A percentile compares a stretch with the other conserved stretches of the same genome.
These are phyloP conservation scores for Zaprionus davidi DNA, from an alignment of 1,140 invertebrate species.

Conservation along the genomic window DNA sequence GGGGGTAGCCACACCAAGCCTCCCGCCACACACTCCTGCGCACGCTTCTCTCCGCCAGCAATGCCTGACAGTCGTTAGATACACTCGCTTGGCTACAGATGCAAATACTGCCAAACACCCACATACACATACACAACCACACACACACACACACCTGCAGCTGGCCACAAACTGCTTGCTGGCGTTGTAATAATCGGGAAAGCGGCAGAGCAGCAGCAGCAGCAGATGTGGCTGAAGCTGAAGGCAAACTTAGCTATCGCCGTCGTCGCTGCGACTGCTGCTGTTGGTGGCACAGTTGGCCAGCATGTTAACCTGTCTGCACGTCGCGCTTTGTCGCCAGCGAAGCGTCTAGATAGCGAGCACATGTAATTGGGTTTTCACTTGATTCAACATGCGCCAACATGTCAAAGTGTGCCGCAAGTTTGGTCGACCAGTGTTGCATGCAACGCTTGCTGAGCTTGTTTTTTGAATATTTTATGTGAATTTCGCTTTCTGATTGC, in stretches of 20 bases:
- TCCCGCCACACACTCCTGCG: no score
- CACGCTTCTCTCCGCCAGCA: neutral
- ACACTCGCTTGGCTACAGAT: conserved; percentile 36
- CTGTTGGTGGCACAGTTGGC: conserved; percentile 57
- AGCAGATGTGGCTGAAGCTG: conserved; percentile 6
- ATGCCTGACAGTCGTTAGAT: conserved; percentile 28
- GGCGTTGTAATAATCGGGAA: conserved; percentile 58
- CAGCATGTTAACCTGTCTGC: conserved; percentile 74
- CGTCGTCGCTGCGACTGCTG: neutral
- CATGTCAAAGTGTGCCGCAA: conserved; percentile 73
- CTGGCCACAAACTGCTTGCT: conserved; percentile 48
- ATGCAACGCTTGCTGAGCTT: neutral
- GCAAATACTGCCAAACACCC: conserved; percentile 32
- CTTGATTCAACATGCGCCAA: conserved; percentile 77
- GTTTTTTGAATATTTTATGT: neutral
- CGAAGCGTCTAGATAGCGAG: conserved; percentile 59
- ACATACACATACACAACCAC: conserved; percentile 14
- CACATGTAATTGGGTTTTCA: conserved; percentile 79
- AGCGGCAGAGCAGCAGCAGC: conserved; percentile 10
- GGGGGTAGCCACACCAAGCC: neutral
- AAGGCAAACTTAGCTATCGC: conserved; percentile 11
- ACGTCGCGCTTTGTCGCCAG: conserved; percentile 65
- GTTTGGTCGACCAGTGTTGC: conserved; percentile 38
- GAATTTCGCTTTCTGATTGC: conserved; percentile 5
- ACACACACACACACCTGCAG: conserved; percentile 12